phyloP scores from a whole-genome alignment of 2,797 vertebrate species.

The Tenualosa thibaudeaui region DNA sequence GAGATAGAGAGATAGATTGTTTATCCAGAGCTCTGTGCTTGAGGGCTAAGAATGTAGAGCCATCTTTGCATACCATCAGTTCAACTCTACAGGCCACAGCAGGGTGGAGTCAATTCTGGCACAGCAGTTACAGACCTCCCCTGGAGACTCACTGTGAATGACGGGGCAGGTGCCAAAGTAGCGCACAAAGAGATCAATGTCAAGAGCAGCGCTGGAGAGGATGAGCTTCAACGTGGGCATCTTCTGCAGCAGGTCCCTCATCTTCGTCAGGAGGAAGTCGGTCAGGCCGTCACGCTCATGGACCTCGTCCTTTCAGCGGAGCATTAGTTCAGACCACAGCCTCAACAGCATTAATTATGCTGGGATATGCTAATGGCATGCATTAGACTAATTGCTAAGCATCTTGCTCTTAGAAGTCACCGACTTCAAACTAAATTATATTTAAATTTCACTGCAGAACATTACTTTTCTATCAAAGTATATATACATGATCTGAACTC shows the following conservation, averaged over 20 bases:
- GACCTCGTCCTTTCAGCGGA: slow-evolving; percentile 85
- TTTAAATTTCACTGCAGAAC: background rate
- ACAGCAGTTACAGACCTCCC: background rate
- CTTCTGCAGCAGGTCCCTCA: slow-evolving; percentile 84
- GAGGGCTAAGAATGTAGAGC: background rate
- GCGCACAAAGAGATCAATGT: slow-evolving; percentile 84
- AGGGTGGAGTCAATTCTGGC: background rate
- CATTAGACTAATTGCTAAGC: background rate
- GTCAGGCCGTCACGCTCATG: slow-evolving; percentile 93
- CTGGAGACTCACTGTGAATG: slow-evolving; percentile 81
- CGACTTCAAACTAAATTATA: background rate
- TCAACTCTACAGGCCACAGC: no score
- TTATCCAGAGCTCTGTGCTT: background rate
- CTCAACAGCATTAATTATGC: background rate
- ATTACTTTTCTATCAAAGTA: no score
- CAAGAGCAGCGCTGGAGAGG: slow-evolving; percentile 90
- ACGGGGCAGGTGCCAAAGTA: slow-evolving; percentile 92
- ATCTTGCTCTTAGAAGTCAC: background rate
- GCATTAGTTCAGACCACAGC: background rate
- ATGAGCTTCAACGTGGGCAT: slow-evolving; percentile 85
- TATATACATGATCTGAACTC: no score
- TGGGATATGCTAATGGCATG: background rate
- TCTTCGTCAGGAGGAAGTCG: slow-evolving; percentile 92
- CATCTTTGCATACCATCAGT: background rate
- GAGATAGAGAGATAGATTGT: no score